Base-by-base conservation (phyloP, 2,113 vertebrate genomes). In the Grantiella picta region DNA sequence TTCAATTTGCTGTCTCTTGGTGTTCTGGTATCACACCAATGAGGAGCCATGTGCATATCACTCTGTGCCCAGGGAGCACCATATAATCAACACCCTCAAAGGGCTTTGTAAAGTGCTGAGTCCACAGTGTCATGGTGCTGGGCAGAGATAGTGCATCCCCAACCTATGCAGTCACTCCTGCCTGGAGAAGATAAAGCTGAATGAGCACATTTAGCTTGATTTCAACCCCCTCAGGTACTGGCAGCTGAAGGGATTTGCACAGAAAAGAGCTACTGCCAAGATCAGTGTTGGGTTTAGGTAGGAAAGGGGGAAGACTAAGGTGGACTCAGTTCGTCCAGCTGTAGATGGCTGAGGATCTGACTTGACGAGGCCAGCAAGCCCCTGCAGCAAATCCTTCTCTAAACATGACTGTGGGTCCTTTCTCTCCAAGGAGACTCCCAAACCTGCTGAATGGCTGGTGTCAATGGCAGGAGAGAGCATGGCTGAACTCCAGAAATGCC, bases 1-100 rank as follows among this genome's bases (percentile, higher is more conserved):
- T 95, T 95, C 35, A 80, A 90, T 96, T 92, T 96, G 24, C 66
- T 83, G 59, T 70, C 87, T 91, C 56, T 72, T 63, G 80, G 18
- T 90, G 68, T 75, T 64, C 71, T 61, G 66, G 9, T 36, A 59
- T n/a, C 38, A 36, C 61, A 52, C 49, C 75, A 88, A 3, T 45
- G 82, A 75, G 70, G 52, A 83, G 57, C 40, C 89, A 2, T 52
- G 36, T 68, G 49, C 24, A 16, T 12, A 40, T 70, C 27, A 10
- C 38, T 84, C 54, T 83, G 23, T 88, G 64, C 54, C 54, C 11
- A 4, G 21, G 18, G 38, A 80, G 28, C 65, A 63, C 17, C 7
- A 1, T 22, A 35, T 4, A 86, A 56, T 60, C 2, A 3, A 17
- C 27, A 38, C n/a, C 68, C 81, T 86, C 71, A 33, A 31, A 87